Evolutionary conservation across 2,113 vertebrate genomes (phyloP).

Genomic region (Nycticorax nycticorax): DNA sequence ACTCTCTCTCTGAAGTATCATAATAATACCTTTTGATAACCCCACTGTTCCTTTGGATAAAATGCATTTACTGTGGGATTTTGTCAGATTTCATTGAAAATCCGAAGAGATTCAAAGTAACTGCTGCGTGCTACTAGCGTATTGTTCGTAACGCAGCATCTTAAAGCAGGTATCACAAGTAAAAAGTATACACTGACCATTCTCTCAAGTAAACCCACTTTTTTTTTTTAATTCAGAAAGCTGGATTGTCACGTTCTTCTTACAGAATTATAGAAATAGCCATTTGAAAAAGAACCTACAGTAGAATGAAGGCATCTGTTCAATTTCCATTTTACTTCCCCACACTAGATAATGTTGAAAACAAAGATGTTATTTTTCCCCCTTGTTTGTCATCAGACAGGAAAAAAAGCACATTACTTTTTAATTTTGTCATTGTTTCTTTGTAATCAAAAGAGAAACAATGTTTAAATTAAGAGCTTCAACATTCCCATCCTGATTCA

Average conservation of each 20-base stretch:
- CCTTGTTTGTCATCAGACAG: neutral
- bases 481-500: neutral
- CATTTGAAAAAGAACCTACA: neutral
- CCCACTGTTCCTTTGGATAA: neutral
- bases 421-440: constrained; percentile 15
- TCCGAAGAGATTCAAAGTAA: neutral
- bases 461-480: constrained; percentile 5
- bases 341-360: constrained; percentile 31
- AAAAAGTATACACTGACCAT: neutral
- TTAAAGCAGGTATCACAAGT: neutral
- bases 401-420: neutral
- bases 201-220: neutral
- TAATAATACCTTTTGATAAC: neutral
- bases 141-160: neutral
- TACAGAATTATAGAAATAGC: neutral
- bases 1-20: neutral
- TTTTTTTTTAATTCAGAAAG: neutral
- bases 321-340: constrained; percentile 43
- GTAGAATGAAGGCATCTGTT: constrained; percentile 19
- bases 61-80: neutral
- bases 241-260: neutral
- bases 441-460: constrained; percentile 40
- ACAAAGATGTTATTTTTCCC: neutral
- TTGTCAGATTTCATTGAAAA: neutral
- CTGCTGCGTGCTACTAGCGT: neutral